A percentile compares a stretch with the other conserved stretches of the same genome.
Evolutionary conservation across 2,797 vertebrate species (phyloP).

Genomic region (Halcyon leucocephala): DNA sequence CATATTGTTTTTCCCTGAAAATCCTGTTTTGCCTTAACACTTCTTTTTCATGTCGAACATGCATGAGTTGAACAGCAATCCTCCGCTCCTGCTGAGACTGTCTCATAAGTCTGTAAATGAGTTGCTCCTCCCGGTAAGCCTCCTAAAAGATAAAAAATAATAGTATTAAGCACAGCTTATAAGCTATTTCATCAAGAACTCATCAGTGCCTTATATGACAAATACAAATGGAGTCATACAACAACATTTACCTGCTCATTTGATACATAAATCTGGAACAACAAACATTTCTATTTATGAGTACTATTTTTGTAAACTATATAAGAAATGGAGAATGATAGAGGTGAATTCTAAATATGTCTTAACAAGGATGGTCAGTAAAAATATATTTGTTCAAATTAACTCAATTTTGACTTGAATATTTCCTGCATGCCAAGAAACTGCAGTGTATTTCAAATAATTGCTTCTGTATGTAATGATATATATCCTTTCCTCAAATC

Average conservation of each 20-base stretch:
- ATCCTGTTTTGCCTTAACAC: constrained; percentile 89
- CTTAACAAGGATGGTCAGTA: neutral
- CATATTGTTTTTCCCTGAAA: constrained; percentile 89
- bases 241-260: neutral
- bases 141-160: constrained; percentile 77
- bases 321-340: neutral
- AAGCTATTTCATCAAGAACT: neutral
- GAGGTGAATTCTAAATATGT: neutral
- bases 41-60: constrained; percentile 89
- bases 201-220: neutral
- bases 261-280: neutral
- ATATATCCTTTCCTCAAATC: neutral
- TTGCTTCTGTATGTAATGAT: neutral
- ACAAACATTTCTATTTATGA: neutral
- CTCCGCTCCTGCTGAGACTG: constrained; percentile 91
- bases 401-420: neutral
- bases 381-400: neutral
- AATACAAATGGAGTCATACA: neutral
- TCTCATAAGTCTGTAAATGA: constrained; percentile 87
- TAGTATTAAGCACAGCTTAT: neutral
- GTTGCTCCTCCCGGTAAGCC: constrained; percentile 84
- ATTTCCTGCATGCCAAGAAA: neutral
- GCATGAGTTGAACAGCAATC: constrained; percentile 89
- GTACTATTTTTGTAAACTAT: neutral
- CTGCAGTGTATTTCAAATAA: neutral